Percentiles rank a stretch among this genome's conserved stretches.
These are phyloP conservation scores for Lycocerus yunnanus DNA, from an alignment of 2,888 invertebrate species.

Conservation along the genomic window DNA sequence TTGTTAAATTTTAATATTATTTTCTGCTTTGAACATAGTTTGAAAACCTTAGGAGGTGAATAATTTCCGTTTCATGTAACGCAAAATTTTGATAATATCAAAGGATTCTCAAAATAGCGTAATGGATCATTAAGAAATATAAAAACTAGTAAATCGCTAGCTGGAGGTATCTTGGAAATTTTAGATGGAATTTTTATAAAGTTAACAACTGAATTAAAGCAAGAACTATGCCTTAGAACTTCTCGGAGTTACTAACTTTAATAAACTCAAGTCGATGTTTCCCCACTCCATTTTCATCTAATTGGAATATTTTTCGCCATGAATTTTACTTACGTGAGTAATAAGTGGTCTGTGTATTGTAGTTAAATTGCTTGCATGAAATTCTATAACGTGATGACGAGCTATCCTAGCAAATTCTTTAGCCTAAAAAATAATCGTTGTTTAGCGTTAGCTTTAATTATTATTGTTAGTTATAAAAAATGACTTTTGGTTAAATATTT, in stretches of 20 bases:
- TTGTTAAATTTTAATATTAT: no score
- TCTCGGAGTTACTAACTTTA: not conserved
- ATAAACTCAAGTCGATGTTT: not conserved
- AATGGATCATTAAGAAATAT: no score
- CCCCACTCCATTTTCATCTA: not conserved
- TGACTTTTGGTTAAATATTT: no score
- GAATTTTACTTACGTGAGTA: not conserved
- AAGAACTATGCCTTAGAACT: not conserved
- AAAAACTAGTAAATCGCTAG: not conserved
- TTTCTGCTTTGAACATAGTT: no score
- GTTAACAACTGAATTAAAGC: not conserved
- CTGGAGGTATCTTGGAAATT: not conserved
- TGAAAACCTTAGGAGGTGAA: no score
- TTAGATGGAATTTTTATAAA: not conserved
- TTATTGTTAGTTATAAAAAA: no score
- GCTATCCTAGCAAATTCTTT: not conserved
- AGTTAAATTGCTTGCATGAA: not conserved
- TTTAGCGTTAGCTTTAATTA: not conserved
- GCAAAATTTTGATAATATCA: no score
- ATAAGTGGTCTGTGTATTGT: not conserved
- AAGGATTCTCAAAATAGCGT: no score
- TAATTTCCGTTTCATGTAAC: not conserved
- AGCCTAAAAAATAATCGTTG: not conserved
- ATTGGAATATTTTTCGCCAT: not conserved
- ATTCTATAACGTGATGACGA: not conserved